Evolutionary conservation across 2,113 vertebrate genomes (phyloP).

Genomic region (Ivindomyrus marchei): DNA sequence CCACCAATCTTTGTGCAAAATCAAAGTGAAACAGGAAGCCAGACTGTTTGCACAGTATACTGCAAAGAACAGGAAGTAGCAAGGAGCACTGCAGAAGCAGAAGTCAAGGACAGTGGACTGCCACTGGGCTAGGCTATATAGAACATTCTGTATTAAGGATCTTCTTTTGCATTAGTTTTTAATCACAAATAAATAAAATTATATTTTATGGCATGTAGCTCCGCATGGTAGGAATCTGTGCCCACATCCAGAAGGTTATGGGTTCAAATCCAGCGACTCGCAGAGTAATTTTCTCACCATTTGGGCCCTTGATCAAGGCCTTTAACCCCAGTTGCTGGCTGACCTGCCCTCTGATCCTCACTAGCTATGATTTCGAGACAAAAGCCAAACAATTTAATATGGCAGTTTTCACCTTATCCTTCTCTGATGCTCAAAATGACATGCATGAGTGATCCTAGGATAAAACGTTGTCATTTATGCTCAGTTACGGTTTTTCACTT

Average conservation of each 20-base stretch:
- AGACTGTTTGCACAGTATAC: conserved; percentile 28
- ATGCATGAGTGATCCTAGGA: background rate
- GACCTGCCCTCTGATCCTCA: background rate
- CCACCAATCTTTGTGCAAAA: conserved; percentile 12
- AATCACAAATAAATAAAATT: background rate
- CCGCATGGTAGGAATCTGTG: background rate
- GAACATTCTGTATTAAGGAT: background rate
- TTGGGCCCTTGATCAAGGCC: background rate
- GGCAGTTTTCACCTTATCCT: background rate
- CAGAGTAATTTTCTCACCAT: background rate
- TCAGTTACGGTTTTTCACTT: background rate
- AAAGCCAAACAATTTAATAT: background rate
- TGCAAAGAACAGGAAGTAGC: conserved; percentile 43
- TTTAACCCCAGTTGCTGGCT: background rate
- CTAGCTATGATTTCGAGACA: background rate
- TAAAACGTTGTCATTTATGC: background rate
- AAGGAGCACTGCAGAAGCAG: conserved; percentile 20
- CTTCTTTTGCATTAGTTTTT: background rate
- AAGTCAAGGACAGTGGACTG: background rate
- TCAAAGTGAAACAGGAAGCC: conserved; percentile 25
- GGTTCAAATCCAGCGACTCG: background rate
- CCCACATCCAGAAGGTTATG: background rate
- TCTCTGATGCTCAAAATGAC: background rate
- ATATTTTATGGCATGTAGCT: background rate
- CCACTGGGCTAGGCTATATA: background rate